These are phyloP conservation scores for Pleuronectes platessa DNA, from an alignment of 2,113 vertebrate genomes.

Conservation along the genomic window DNA sequence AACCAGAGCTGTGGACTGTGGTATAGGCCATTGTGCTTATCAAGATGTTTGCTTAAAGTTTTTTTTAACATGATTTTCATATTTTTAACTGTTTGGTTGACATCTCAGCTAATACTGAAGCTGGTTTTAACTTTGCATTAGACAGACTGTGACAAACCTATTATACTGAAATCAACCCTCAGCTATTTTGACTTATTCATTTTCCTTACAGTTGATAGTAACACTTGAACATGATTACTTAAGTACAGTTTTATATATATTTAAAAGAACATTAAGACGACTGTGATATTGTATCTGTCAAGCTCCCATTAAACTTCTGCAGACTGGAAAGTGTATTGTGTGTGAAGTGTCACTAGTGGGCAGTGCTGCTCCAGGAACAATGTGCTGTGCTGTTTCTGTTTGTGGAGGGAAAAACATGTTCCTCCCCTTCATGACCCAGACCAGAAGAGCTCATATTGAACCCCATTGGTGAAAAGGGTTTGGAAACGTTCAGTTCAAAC, in stretches of 20 bases:
- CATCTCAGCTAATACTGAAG: slow-evolving; percentile 29
- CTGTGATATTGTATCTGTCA: slow-evolving; percentile 48
- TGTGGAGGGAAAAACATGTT: not conserved
- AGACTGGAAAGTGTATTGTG: slow-evolving; percentile 51
- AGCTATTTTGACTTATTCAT: slow-evolving; percentile 30
- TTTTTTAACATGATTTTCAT: slow-evolving; percentile 19
- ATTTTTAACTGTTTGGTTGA: slow-evolving; percentile 26
- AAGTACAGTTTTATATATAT: slow-evolving; percentile 54
- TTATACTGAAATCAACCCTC: slow-evolving; percentile 37
- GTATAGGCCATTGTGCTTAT: not conserved
- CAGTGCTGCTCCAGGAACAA: slow-evolving; percentile 52
- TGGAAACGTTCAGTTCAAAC: not conserved
- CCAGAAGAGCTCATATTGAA: not conserved
- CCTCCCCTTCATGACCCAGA: not conserved
- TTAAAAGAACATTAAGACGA: slow-evolving; percentile 43
- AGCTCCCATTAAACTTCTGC: slow-evolving; percentile 56
- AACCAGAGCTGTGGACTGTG: slow-evolving; percentile 1
- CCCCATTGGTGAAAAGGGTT: too few species aligned
- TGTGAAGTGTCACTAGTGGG: slow-evolving; percentile 59
- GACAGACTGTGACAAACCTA: slow-evolving; percentile 55
- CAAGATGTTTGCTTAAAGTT: slow-evolving; percentile 15
- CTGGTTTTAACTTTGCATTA: slow-evolving; percentile 36
- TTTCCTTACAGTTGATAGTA: slow-evolving; percentile 38
- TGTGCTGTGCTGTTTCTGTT: not conserved
- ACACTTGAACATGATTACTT: slow-evolving; percentile 42